Conservation (phyloP, 2,113 vertebrate genomes). For the crab-eating macaque (Macaca fascicularis) region T2T-MFA8v1.1 NC_088380.1:76423001-76423500, state of each 20-base stretch:
- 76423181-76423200: background rate
- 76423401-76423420: background rate
- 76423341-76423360: background rate
- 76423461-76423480: too few relatives aligned
- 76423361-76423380: background rate
- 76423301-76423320: background rate
- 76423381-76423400: background rate
- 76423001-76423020: background rate
- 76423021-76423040: background rate
- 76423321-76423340: background rate
- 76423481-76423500: too few relatives aligned
- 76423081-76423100: background rate
- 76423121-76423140: background rate
- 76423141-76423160: background rate
- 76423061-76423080: constrained; percentile 23
- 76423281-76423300: background rate
- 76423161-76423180: background rate
- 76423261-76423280: background rate
- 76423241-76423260: background rate
- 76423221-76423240: background rate
- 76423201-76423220: background rate
- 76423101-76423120: background rate
- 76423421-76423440: too few relatives aligned
- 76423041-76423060: background rate
- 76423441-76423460: too few relatives aligned